phyloP scores from a whole-genome alignment of 2,888 invertebrate genomes.

The Thymelicus acteon region DNA sequence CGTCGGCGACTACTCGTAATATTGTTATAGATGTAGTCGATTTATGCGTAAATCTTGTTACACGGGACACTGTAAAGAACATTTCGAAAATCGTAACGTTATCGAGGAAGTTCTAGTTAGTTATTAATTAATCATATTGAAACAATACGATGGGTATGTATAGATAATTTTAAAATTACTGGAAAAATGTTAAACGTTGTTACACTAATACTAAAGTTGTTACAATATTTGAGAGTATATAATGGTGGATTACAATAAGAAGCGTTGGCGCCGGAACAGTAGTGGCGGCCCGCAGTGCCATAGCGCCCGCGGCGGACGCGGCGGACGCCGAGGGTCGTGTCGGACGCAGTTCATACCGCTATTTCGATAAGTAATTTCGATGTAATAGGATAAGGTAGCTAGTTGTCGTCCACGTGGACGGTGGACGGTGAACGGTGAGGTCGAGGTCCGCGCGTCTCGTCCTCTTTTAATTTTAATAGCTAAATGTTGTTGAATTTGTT shows the following conservation, averaged over 20 bases:
- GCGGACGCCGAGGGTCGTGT: constrained; percentile 21
- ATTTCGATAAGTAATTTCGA: constrained; percentile 64
- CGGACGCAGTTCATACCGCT: constrained; percentile 30
- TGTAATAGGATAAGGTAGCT: constrained; percentile 75
- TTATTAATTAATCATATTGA: constrained; percentile 68
- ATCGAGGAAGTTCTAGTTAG: constrained; percentile 72
- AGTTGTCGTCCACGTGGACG: constrained; percentile 59
- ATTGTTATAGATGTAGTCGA: constrained; percentile 36
- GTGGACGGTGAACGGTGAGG: constrained; percentile 47
- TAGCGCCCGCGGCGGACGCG: no score
- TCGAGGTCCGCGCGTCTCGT: constrained; percentile 55
- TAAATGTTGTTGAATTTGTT: constrained; percentile 84
- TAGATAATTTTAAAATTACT: constrained; percentile 78
- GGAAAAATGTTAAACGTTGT: constrained; percentile 83
- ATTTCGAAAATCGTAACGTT: constrained; percentile 54
- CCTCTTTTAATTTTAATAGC: constrained; percentile 80
- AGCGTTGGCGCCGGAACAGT: constrained; percentile 13
- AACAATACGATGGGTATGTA: constrained; percentile 71
- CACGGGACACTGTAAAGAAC: constrained; percentile 49
- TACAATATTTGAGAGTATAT: constrained; percentile 86
- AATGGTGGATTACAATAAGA: constrained; percentile 72
- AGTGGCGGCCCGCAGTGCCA: constrained; percentile 1
- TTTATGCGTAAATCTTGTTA: constrained; percentile 31
- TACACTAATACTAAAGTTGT: constrained; percentile 84
- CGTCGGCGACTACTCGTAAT: constrained; percentile 38